Conservation (phyloP, 2,888 invertebrate species). For the Ochropacha duplaris region DNA sequence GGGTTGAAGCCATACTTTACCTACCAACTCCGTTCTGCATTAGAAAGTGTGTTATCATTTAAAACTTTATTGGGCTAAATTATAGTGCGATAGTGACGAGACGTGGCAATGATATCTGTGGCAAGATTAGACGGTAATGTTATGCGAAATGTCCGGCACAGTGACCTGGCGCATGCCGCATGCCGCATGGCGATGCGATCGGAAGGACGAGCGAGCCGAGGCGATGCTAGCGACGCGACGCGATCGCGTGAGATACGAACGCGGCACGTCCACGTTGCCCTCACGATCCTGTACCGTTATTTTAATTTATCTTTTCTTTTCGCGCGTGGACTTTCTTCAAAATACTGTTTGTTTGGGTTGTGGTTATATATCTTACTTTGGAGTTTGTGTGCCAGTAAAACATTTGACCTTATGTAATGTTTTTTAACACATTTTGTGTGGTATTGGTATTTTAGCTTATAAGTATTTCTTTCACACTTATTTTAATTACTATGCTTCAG, state of each 20-base stretch:
- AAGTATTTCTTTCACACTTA: no score
- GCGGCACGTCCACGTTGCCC: conserved; percentile 56
- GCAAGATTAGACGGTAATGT: conserved; percentile 15
- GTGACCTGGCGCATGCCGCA: conserved; percentile 65
- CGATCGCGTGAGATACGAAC: conserved; percentile 71
- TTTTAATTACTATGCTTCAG: background rate
- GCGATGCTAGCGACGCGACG: conserved; percentile 32
- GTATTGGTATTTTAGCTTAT: no score
- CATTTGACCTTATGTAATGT: background rate
- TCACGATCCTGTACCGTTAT: conserved; percentile 52
- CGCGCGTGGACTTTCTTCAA: conserved; percentile 28
- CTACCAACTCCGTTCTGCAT: background rate
- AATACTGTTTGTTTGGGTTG: conserved; percentile 11
- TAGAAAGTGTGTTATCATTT: conserved; percentile 41
- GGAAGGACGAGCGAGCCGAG: conserved; percentile 35
- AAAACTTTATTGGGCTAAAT: conserved; percentile 42
- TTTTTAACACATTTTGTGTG: no score
- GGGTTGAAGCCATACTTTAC: background rate
- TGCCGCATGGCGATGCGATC: conserved; percentile 56
- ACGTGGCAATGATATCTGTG: conserved; percentile 39
- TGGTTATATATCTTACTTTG: background rate
- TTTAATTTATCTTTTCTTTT: conserved; percentile 47
- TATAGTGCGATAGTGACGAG: conserved; percentile 42
- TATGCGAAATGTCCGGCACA: conserved; percentile 57
- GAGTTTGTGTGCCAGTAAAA: background rate